Conservation (phyloP, 2,888 invertebrate genomes). For the Homarus gammarus region DNA sequence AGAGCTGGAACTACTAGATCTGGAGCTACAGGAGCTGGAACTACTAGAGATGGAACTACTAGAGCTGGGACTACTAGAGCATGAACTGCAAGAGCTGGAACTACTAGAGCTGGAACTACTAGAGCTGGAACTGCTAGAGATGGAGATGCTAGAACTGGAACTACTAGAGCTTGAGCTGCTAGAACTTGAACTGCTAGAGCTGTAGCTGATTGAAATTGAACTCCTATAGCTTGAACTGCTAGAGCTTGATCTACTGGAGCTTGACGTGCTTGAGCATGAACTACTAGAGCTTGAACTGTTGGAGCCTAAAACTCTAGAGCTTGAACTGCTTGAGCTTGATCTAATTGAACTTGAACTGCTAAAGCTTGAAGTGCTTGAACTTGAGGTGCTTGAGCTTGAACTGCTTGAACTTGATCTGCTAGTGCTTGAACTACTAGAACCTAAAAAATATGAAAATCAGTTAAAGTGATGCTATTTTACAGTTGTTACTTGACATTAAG, state of each 20-base stretch:
- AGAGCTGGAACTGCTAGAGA: neutral
- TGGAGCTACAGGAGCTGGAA: neutral
- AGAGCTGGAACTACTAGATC: no score
- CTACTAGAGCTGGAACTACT: constrained; percentile 18
- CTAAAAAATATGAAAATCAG: no score
- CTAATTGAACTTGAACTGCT: neutral
- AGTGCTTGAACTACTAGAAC: neutral
- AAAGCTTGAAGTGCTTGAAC: neutral
- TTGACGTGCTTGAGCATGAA: neutral
- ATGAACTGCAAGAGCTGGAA: neutral
- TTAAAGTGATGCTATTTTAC: no score
- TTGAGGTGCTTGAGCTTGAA: neutral
- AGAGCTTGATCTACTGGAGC: neutral
- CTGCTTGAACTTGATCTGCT: neutral
- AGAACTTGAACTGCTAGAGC: neutral
- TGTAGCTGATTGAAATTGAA: neutral
- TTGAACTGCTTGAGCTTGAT: constrained; percentile 1
- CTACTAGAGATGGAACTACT: no score
- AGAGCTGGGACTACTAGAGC: neutral
- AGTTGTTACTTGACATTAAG: no score
- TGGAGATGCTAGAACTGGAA: neutral
- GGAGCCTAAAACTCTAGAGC: constrained; percentile 1
- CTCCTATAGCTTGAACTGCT: neutral
- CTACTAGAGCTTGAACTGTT: constrained; percentile 15
- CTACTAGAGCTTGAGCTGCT: neutral